phyloP scores from a whole-genome alignment of 2,888 invertebrate genomes.

The Thyatira batis region DNA sequence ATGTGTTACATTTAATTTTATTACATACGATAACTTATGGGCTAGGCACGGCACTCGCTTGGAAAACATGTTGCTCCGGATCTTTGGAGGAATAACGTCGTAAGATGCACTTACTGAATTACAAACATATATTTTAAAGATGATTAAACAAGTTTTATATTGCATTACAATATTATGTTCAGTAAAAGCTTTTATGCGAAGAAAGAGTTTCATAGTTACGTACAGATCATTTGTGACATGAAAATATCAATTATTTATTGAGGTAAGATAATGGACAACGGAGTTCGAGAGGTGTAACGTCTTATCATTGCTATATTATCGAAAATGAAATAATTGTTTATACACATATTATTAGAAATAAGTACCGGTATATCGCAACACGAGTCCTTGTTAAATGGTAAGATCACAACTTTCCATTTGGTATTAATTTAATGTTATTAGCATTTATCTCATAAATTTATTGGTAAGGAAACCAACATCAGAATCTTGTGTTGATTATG shows the following conservation, averaged over 20 bases:
- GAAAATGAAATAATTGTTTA: constrained; percentile 43
- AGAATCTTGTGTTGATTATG: neutral
- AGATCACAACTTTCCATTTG: neutral
- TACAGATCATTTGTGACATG: constrained; percentile 81
- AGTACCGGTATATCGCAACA: neutral
- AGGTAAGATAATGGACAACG: constrained; percentile 66
- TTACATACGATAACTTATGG: constrained; percentile 80
- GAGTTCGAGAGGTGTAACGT: constrained; percentile 56
- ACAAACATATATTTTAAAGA: constrained; percentile 11
- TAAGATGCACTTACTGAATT: constrained; percentile 12
- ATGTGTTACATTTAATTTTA: constrained; percentile 83
- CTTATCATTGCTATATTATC: constrained; percentile 35
- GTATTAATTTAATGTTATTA: constrained; percentile 2
- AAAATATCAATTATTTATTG: constrained; percentile 82
- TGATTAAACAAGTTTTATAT: constrained; percentile 21
- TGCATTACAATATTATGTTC: constrained; percentile 11
- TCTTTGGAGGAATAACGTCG: constrained; percentile 24
- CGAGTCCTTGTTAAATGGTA: no score
- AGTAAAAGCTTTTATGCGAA: constrained; percentile 44
- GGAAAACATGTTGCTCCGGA: constrained; percentile 66
- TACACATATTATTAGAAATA: constrained; percentile 14
- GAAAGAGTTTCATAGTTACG: constrained; percentile 62
- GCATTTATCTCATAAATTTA: constrained; percentile 1
- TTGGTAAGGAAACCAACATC: neutral
- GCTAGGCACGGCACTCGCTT: constrained; percentile 72